Evolutionary conservation across 2,888 invertebrate genomes (phyloP).

Genomic region (Epsilonema sp.): DNA sequence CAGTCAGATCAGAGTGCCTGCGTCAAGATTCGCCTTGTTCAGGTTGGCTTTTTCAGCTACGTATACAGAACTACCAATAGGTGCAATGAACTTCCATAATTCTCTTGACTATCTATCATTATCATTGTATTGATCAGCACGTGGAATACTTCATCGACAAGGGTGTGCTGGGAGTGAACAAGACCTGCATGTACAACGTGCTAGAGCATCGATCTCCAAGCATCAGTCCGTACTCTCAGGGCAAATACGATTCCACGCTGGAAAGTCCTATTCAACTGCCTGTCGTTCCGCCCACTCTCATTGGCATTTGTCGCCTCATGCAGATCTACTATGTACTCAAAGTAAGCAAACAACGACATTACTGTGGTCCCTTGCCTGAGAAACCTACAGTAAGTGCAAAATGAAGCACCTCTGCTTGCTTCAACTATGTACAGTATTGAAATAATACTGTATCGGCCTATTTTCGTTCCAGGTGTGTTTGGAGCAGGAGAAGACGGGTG

Average conservation of each 20-base stretch:
- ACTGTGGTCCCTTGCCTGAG: background rate
- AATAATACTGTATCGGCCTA: too few species aligned
- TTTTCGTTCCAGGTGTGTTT: constrained; percentile 41
- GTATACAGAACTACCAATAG: too few species aligned
- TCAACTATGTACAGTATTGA: too few species aligned
- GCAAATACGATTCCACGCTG: constrained; percentile 39
- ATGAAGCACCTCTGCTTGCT: too few species aligned
- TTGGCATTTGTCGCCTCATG: constrained; percentile 48
- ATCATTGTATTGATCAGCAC: constrained; percentile 39
- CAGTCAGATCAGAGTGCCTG: constrained; percentile 42
- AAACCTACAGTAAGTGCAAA: too few species aligned
- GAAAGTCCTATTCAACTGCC: constrained; percentile 49
- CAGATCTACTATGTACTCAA: constrained; percentile 52
- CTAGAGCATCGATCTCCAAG: constrained; percentile 49
- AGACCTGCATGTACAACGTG: constrained; percentile 46
- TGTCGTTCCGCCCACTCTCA: constrained; percentile 51
- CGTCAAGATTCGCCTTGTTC: constrained; percentile 41
- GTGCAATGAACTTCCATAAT: too few species aligned
- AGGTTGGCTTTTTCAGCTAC: too few species aligned
- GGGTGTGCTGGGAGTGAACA: constrained; percentile 48
- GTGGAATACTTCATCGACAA: constrained; percentile 55
- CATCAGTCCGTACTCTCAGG: constrained; percentile 42
- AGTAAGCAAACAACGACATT: constrained; percentile 31
- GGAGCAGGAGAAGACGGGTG: constrained; percentile 47
- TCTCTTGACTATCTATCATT: too few species aligned